phyloP scores from a whole-genome alignment of 2,113 vertebrate species.

The Erpornis zantholeuca region DNA sequence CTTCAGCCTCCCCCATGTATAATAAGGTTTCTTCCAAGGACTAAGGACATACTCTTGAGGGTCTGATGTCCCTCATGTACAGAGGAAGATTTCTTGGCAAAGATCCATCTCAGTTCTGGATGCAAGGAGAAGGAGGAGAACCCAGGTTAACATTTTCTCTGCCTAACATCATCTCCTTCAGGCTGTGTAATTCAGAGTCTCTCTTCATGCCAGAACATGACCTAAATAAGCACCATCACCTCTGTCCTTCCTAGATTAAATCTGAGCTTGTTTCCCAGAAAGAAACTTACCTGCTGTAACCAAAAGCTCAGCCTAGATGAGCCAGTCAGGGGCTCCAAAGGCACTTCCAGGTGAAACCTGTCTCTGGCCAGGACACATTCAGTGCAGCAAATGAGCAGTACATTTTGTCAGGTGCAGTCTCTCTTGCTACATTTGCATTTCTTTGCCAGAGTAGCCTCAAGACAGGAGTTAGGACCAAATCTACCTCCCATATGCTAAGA shows the following conservation, averaged over 20 bases:
- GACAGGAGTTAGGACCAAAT: not conserved
- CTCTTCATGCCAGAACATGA: not conserved
- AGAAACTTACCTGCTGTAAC: not conserved
- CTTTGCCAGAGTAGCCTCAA: not conserved
- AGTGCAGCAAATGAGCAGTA: not conserved
- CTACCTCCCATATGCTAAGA: not conserved
- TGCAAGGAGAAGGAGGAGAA: not conserved
- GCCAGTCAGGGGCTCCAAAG: not conserved
- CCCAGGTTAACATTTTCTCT: not conserved
- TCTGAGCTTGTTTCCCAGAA: not conserved
- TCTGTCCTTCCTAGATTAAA: not conserved
- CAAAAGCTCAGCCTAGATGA: not conserved
- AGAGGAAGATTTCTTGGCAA: not conserved
- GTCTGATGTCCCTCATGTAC: not conserved
- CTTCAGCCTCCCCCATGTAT: not conserved
- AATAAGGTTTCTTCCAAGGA: not conserved
- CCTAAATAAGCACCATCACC: accelerated
- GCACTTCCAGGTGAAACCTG: not conserved
- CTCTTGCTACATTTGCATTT: not conserved
- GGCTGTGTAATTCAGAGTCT: not conserved
- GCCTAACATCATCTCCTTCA: not conserved
- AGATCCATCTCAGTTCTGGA: not conserved
- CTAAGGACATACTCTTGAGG: not conserved
- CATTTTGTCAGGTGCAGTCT: not conserved
- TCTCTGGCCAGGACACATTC: not conserved